Evolutionary conservation across 2,797 vertebrate genomes (phyloP).

Genomic region (Leuciscus waleckii): DNA sequence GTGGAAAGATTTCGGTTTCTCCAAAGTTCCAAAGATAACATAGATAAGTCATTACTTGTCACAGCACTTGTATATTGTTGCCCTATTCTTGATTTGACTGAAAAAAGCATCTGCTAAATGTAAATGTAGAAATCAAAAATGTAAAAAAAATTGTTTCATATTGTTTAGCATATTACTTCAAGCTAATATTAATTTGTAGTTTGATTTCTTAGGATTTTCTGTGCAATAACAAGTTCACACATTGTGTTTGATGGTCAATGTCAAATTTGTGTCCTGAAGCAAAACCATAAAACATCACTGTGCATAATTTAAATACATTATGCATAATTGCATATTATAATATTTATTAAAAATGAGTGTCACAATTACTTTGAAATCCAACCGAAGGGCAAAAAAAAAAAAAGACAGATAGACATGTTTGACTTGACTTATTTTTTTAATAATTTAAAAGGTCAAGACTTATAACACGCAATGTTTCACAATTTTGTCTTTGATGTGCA

Average conservation of each 20-base stretch:
- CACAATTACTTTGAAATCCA: conserved; percentile 8
- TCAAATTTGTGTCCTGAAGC: conserved; percentile 3
- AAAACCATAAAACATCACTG: conserved; percentile 4
- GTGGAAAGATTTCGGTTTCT: neutral
- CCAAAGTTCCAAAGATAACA: neutral
- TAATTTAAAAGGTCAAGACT: neutral
- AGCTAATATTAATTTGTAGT: neutral
- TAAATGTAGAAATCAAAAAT: neutral
- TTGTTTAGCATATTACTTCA: neutral
- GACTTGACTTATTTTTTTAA: neutral
- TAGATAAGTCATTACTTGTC: neutral
- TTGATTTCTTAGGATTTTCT: neutral
- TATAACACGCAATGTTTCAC: neutral
- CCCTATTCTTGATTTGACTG: neutral
- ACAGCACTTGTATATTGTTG: neutral
- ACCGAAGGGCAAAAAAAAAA: neutral
- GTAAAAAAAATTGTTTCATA: neutral
- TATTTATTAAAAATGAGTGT: neutral
- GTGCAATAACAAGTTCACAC: neutral
- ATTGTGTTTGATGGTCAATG: neutral
- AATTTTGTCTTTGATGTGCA: neutral
- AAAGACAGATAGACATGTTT: neutral
- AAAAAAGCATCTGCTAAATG: neutral
- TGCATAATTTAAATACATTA: conserved; percentile 7
- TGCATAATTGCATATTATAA: neutral